Conservation (phyloP, 1,140 invertebrate species). For the Teleogryllus occipitalis region DNA sequence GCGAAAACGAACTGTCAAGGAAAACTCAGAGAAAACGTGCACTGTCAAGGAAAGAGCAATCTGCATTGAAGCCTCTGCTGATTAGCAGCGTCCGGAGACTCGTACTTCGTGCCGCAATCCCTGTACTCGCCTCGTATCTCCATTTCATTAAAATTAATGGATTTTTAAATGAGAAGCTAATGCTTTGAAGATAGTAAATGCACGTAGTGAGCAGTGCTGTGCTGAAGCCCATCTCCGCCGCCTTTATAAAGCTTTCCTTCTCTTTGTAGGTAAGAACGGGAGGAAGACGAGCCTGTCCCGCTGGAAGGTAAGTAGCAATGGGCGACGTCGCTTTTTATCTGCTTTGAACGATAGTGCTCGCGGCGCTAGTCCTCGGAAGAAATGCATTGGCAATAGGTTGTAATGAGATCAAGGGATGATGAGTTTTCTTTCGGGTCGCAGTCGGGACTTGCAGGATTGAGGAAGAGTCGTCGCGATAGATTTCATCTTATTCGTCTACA, state of each 20-base stretch:
- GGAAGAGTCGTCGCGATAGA: too few relatives aligned
- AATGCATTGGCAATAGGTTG: not conserved
- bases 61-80: not conserved
- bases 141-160: not conserved
- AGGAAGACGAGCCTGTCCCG: slow-evolving; percentile 44
- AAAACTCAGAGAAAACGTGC: not conserved
- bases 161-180: not conserved
- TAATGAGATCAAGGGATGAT: too few relatives aligned
- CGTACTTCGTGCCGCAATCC: not conserved
- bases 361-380: not conserved
- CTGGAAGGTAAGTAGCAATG: slow-evolving; percentile 41
- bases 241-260: slow-evolving; percentile 12
- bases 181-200: not conserved
- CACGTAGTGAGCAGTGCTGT: slow-evolving; percentile 9
- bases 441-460: too few relatives aligned
- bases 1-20: too few relatives aligned
- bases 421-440: too few relatives aligned
- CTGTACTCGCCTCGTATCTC: not conserved
- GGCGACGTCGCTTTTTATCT: not conserved
- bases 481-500: too few relatives aligned
- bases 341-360: not conserved
- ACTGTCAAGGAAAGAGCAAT: not conserved
- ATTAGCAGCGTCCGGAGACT: not conserved
- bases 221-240: slow-evolving; percentile 15
- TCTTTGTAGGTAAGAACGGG: slow-evolving; percentile 30